A percentile compares a stretch with the other conserved stretches of the same genome.
Conservation (phyloP, 2,113 vertebrate species). For the Pogona vitticeps region DNA sequence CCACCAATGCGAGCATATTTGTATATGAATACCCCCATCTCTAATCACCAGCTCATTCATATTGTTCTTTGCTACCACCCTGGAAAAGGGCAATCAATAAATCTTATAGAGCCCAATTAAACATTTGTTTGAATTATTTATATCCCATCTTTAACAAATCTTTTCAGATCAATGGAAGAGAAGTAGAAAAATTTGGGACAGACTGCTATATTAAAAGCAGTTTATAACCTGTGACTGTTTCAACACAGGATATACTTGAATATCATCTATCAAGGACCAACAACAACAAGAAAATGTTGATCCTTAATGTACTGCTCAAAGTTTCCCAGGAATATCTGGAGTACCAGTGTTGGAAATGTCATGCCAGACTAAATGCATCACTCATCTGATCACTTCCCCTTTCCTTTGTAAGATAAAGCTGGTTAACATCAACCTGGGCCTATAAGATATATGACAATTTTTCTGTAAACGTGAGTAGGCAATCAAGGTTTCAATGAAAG, state of each 20-base stretch:
- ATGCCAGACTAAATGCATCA: not conserved
- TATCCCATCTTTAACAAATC: not conserved
- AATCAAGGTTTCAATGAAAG: not conserved
- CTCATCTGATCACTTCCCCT: not conserved
- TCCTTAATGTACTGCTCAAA: not conserved
- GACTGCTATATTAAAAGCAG: not conserved
- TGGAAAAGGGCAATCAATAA: not conserved
- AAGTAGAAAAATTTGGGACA: not conserved
- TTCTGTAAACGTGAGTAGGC: not conserved
- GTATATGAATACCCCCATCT: not conserved
- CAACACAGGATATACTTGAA: too few relatives aligned
- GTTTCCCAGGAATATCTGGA: not conserved
- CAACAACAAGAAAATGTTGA: not conserved
- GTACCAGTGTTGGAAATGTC: not conserved
- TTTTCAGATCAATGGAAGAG: not conserved
- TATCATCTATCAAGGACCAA: not conserved
- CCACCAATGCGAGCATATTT: not conserved
- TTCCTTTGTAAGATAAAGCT: too few relatives aligned
- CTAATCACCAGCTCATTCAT: not conserved
- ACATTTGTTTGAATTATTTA: not conserved
- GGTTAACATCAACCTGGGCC: too few relatives aligned
- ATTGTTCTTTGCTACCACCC: not conserved
- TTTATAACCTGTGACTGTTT: not conserved
- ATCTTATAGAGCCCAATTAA: not conserved
- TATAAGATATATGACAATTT: too few relatives aligned